Evolutionary conservation across 2,797 vertebrate genomes (phyloP).

Genomic region (Anolis apletophallus): DNA sequence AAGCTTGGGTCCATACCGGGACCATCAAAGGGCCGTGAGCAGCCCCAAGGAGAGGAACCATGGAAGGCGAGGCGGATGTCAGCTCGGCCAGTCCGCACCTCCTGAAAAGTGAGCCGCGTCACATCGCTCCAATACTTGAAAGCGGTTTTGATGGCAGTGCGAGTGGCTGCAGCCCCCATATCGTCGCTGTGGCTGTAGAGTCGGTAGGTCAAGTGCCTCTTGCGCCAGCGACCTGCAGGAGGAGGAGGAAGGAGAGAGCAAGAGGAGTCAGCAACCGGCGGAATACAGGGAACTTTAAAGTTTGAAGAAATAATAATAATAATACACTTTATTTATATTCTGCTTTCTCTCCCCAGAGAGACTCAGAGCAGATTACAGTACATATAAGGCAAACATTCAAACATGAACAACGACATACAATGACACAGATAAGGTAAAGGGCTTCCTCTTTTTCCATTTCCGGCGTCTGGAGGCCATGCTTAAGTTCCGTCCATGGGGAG

Average conservation of each 20-base stretch:
- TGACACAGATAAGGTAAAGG: too few species aligned
- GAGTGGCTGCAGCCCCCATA: conserved; percentile 74
- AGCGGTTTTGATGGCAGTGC: conserved; percentile 80
- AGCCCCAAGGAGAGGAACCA: conserved; percentile 72
- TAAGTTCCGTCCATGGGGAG: too few species aligned
- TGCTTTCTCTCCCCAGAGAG: too few species aligned
- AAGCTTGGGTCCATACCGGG: conserved; percentile 76
- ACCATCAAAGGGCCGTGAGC: conserved; percentile 85
- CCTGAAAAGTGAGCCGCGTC: conserved; percentile 83
- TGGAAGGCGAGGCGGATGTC: conserved; percentile 90
- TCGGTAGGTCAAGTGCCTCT: conserved; percentile 85
- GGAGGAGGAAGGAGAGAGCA: conserved; percentile 4
- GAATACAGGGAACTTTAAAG: neutral
- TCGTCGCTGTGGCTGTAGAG: conserved; percentile 86
- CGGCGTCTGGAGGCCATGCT: too few species aligned
- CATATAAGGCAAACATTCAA: too few species aligned
- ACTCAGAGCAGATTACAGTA: too few species aligned
- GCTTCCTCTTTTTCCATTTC: too few species aligned
- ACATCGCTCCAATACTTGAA: conserved; percentile 89
- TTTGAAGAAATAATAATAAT: neutral
- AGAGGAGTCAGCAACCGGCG: neutral
- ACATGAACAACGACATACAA: too few species aligned
- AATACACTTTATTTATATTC: too few species aligned
- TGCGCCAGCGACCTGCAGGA: conserved; percentile 85
- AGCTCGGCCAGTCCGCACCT: conserved; percentile 80